phyloP scores from a whole-genome alignment of 2,888 invertebrate genomes.

The Eilema griseolum region DNA sequence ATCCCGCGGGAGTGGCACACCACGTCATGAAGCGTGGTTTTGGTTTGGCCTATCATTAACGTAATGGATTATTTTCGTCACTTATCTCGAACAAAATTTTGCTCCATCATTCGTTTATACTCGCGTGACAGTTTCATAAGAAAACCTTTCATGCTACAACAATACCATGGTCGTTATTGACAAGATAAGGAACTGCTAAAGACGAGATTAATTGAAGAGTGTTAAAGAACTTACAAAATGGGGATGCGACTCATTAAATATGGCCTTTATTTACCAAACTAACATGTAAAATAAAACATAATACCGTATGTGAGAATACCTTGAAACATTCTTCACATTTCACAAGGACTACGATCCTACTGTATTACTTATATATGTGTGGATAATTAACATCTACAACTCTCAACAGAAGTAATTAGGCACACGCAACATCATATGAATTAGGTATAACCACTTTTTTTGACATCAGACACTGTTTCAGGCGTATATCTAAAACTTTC shows the following conservation, averaged over 20 bases:
- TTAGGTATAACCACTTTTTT: constrained; percentile 4
- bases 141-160: constrained; percentile 7
- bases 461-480: not conserved
- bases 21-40: constrained; percentile 49
- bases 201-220: constrained; percentile 4
- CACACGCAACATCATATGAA: constrained; percentile 5
- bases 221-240: not conserved
- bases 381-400: not conserved
- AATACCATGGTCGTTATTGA: constrained; percentile 6
- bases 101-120: constrained; percentile 7
- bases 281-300: not conserved
- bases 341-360: not conserved
- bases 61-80: constrained; percentile 58
- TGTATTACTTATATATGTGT: not conserved
- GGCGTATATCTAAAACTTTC: constrained; percentile 9
- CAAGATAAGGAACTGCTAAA: constrained; percentile 1
- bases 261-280: not conserved
- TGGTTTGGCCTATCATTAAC: constrained; percentile 66
- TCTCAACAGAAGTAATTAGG: not conserved
- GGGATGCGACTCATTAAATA: not conserved
- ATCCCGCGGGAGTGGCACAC: constrained; percentile 61
- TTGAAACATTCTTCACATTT: not conserved
- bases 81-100: constrained; percentile 26
- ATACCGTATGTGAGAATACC: not conserved
- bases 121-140: constrained; percentile 5